Conservation (phyloP, 2,113 vertebrate species). For the Hiodon alosoides region DNA sequence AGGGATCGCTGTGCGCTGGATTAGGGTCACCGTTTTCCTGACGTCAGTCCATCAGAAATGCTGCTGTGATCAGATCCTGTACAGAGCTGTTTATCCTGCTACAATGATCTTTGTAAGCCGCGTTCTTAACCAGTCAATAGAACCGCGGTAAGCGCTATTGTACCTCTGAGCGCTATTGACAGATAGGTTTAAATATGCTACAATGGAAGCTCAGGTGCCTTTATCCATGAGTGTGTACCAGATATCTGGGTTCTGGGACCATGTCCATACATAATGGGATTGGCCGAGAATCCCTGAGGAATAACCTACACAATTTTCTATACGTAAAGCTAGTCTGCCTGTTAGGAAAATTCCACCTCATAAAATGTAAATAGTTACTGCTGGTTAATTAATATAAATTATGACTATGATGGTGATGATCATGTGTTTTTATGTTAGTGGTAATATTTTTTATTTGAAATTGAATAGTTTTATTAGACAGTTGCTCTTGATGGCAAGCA, state of each 20-base stretch:
- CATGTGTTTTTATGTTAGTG: too few relatives aligned
- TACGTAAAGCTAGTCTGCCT: background rate
- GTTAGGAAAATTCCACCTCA: background rate
- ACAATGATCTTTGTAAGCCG: constrained; percentile 40
- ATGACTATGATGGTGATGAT: too few relatives aligned
- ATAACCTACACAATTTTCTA: too few relatives aligned
- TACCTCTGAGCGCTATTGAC: constrained; percentile 26
- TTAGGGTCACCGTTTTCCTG: constrained; percentile 36
- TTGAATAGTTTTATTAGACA: too few relatives aligned
- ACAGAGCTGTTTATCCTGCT: constrained; percentile 38
- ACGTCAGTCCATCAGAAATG: constrained; percentile 30
- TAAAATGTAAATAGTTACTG: too few relatives aligned
- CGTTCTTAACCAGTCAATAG: constrained; percentile 40
- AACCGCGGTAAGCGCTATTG: constrained; percentile 26
- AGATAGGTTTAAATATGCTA: constrained; percentile 27
- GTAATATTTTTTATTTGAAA: too few relatives aligned
- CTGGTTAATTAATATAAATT: too few relatives aligned
- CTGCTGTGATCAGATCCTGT: constrained; percentile 26
- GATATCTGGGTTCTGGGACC: constrained; percentile 23
- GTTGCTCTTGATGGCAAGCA: too few relatives aligned
- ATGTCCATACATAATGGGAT: background rate
- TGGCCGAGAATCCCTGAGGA: too few relatives aligned
- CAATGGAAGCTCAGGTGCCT: constrained; percentile 17
- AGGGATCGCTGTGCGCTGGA: constrained; percentile 20
- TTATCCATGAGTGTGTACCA: background rate